These are phyloP conservation scores for Coreoperca whiteheadi DNA, from an alignment of 2,113 vertebrate species.

Conservation along the genomic window DNA sequence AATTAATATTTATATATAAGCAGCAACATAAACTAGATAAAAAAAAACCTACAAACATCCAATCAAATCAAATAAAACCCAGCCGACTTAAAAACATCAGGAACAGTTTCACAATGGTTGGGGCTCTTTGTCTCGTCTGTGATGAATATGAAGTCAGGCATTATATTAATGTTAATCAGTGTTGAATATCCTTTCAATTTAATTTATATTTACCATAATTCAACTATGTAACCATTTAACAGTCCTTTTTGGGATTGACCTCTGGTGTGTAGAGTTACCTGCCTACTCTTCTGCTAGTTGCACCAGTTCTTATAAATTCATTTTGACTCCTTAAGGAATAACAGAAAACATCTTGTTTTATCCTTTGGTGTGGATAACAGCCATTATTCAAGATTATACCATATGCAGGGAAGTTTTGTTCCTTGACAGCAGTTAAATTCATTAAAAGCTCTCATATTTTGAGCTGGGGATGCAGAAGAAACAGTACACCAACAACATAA, in stretches of 20 bases:
- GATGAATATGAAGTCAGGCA: conserved; percentile 45
- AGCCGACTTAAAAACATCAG: conserved; percentile 5
- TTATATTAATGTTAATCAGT: conserved; percentile 41
- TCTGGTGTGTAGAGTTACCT: conserved; percentile 69
- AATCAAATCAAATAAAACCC: conserved; percentile 30
- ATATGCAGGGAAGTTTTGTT: conserved; percentile 25
- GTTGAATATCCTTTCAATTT: conserved; percentile 36
- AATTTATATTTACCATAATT: conserved; percentile 23
- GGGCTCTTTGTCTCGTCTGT: conserved; percentile 9
- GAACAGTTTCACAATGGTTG: conserved; percentile 23
- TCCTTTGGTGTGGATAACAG: conserved; percentile 91
- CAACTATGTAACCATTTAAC: conserved; percentile 20
- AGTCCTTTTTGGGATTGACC: conserved; percentile 23
- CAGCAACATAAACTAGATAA: conserved; percentile 29
- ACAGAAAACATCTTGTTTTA: conserved; percentile 84
- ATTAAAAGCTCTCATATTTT: conserved; percentile 25
- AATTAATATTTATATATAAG: conserved; percentile 49
- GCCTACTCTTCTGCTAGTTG: conserved; percentile 79
- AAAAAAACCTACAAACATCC: not conserved
- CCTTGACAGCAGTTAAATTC: conserved; percentile 38
- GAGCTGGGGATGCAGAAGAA: conserved; percentile 37
- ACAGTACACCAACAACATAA: conserved; percentile 26
- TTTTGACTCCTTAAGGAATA: conserved; percentile 92
- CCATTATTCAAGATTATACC: conserved; percentile 75
- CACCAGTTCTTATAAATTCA: conserved; percentile 94